A percentile compares a stretch with the other conserved stretches of the same genome.
phyloP scores from a whole-genome alignment of 2,797 vertebrate species.

The Lycodopsis pacificus region DNA sequence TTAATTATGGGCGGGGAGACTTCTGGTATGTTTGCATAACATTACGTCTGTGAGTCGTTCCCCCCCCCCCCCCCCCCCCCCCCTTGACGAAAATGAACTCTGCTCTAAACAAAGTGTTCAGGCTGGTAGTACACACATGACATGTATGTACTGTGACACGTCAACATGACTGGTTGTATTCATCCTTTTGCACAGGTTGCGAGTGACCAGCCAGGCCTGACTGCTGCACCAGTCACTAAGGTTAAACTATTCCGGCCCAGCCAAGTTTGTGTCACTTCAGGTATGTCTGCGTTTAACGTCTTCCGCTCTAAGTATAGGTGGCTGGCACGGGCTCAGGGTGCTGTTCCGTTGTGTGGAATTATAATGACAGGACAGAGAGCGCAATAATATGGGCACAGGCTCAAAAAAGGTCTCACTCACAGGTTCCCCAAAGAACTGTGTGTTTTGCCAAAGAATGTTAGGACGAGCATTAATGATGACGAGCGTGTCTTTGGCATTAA shows the following conservation, averaged over 20 bases:
- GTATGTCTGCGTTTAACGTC: constrained; percentile 82
- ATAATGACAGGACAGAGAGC: constrained; percentile 70
- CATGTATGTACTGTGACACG: constrained; percentile 80
- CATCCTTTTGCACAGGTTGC: constrained; percentile 62
- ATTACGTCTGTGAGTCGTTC: constrained; percentile 43
- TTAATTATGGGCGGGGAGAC: constrained; percentile 55
- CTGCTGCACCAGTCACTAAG: constrained; percentile 66
- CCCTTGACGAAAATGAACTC: constrained; percentile 75
- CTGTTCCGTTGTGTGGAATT: constrained; percentile 74
- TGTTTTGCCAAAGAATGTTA: constrained; percentile 49
- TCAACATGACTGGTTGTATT: constrained; percentile 82
- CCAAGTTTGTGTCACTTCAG: constrained; percentile 87
- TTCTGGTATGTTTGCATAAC: constrained; percentile 64
- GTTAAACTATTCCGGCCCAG: constrained; percentile 81
- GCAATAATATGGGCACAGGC: constrained; percentile 58
- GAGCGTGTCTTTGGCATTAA: constrained; percentile 38
- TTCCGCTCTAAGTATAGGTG: constrained; percentile 74
- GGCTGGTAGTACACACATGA: constrained; percentile 65
- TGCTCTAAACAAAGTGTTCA: constrained; percentile 75
- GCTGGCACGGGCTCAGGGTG: constrained; percentile 70
- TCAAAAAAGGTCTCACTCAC: constrained; percentile 57
- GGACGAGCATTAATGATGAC: constrained; percentile 38
- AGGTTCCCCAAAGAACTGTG: constrained; percentile 36
- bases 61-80: constrained; percentile 28
- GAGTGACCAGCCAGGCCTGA: constrained; percentile 66